Evolutionary conservation across 1,140 invertebrate species (phyloP).

Genomic region (Aricia agestis): DNA sequence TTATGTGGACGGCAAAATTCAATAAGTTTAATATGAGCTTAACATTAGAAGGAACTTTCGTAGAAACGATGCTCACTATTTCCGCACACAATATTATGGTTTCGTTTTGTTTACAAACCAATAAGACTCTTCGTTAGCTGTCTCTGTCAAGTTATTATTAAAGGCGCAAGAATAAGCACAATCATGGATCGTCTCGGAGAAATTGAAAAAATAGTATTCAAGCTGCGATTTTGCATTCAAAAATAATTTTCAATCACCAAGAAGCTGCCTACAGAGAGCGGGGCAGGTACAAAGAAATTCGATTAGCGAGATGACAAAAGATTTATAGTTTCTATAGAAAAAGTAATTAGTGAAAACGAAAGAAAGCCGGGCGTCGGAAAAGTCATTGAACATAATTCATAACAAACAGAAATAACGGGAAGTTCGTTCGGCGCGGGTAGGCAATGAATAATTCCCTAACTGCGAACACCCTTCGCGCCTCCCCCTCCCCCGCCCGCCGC

Average conservation of each 20-base stretch:
- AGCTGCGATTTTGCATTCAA: background rate
- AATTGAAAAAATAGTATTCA: constrained; percentile 9
- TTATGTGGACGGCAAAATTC: background rate
- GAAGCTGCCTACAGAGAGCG: constrained; percentile 13
- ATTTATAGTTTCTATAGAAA: constrained; percentile 71
- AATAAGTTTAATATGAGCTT: background rate
- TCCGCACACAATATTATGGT: background rate
- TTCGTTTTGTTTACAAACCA: background rate
- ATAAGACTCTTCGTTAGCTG: background rate
- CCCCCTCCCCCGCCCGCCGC: constrained; percentile 41
- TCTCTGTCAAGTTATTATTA: constrained; percentile 1
- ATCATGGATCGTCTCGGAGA: background rate
- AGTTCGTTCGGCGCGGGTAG: constrained; percentile 68
- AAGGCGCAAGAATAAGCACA: background rate
- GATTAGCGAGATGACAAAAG: constrained; percentile 49
- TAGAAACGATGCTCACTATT: too few relatives aligned
- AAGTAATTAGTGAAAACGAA: constrained; percentile 73
- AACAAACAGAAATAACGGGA: constrained; percentile 74
- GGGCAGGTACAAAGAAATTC: constrained; percentile 39
- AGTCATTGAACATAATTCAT: constrained; percentile 74
- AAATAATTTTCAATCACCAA: constrained; percentile 14
- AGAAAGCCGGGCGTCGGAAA: constrained; percentile 67
- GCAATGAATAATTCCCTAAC: constrained; percentile 75
- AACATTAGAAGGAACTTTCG: background rate
- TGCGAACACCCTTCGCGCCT: constrained; percentile 60